Conservation (phyloP, 30 jellyfish, hydroid and myxozoan genomes). For the Chironex yamaguchii region DNA sequence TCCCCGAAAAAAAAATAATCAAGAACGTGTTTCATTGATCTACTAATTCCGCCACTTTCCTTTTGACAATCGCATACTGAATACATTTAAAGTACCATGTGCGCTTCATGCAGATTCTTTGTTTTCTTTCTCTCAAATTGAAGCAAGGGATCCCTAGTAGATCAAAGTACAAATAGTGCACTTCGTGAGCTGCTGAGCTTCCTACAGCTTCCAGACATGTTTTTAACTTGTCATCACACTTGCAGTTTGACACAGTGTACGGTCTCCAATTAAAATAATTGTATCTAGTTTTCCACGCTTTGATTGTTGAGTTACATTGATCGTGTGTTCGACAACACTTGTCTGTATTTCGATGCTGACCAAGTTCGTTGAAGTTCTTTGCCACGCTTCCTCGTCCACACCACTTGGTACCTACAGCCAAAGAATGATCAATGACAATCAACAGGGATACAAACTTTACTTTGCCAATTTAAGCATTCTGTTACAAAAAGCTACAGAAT, state of each 20-base stretch:
- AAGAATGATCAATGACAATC: too few relatives aligned
- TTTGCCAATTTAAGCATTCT: too few relatives aligned
- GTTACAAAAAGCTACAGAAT: too few relatives aligned
- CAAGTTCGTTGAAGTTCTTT: not conserved
- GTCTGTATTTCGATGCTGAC: not conserved
- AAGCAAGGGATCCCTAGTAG: not conserved
- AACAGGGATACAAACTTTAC: too few relatives aligned
- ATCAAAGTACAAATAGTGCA: not conserved
- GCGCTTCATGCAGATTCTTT: not conserved
- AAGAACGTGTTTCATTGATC: not conserved
- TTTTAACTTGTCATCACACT: not conserved
- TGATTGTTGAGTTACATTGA: not conserved
- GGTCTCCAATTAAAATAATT: slow-evolving; percentile 11
- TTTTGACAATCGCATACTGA: not conserved
- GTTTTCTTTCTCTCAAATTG: not conserved
- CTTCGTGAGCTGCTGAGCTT: not conserved
- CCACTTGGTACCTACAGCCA: not conserved
- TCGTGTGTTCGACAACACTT: not conserved
- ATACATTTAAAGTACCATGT: slow-evolving; percentile 10
- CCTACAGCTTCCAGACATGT: not conserved
- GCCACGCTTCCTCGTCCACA: slow-evolving; percentile 17
- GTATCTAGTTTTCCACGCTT: not conserved
- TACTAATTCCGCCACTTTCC: not conserved
- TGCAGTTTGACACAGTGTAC: not conserved
- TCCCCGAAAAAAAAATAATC: too few relatives aligned